Conservation (phyloP, 1,140 invertebrate genomes). For the Dolichoris vasculosae region DNA sequence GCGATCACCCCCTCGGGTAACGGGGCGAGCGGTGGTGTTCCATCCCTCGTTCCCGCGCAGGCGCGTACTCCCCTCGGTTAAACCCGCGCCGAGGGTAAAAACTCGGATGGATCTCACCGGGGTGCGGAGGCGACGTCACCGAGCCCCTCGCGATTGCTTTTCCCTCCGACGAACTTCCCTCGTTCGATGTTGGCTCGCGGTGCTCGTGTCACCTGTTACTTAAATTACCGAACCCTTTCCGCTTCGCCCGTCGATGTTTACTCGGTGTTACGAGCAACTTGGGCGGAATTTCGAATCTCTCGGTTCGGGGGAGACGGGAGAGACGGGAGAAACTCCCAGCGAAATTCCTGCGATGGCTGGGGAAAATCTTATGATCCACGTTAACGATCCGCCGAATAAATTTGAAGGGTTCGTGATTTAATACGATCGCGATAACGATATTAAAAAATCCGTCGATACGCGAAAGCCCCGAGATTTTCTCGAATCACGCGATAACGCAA, state of each 20-base stretch:
- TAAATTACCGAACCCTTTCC: background rate
- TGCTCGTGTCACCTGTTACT: background rate
- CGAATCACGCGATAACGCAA: background rate
- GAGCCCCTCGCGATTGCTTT: background rate
- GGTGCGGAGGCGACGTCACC: no score
- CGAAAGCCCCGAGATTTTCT: background rate
- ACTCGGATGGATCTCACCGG: background rate
- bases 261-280: background rate
- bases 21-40: background rate
- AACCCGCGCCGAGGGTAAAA: background rate
- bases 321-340: no score
- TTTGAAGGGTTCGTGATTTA: background rate
- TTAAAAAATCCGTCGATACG: background rate
- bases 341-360: no score
- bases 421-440: background rate
- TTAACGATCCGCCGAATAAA: background rate
- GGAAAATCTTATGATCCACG: no score
- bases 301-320: no score
- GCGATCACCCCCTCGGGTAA: background rate
- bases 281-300: background rate
- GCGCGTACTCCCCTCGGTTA: no score
- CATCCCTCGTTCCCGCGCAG: conserved; percentile 44
- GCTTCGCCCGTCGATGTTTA: background rate
- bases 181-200: background rate
- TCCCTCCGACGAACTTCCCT: no score